A percentile compares a stretch with the other conserved stretches of the same genome.
Evolutionary conservation across 2,888 invertebrate genomes (phyloP).

Genomic region (Aplocera efformata): DNA sequence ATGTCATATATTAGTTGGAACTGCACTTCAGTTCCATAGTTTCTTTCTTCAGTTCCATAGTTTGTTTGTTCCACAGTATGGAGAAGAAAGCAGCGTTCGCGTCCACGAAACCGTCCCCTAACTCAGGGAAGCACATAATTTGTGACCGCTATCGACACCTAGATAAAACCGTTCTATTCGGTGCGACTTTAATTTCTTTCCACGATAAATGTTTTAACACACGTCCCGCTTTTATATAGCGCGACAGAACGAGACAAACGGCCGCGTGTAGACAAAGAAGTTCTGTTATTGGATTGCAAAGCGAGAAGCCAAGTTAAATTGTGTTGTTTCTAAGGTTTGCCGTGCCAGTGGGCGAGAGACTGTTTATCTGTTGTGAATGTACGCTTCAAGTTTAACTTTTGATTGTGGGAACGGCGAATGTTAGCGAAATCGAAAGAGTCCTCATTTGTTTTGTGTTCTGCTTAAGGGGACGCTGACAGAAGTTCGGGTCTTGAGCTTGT

Average conservation of each 20-base stretch:
- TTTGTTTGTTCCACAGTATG: no score
- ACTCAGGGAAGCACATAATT: constrained; percentile 73
- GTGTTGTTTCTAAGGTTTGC: constrained; percentile 37
- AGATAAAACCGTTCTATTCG: constrained; percentile 77
- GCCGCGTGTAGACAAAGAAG: constrained; percentile 55
- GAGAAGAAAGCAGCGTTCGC: constrained; percentile 18
- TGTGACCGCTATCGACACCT: constrained; percentile 77
- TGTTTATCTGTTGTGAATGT: constrained; percentile 24
- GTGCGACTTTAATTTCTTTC: constrained; percentile 76
- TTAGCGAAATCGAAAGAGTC: background rate
- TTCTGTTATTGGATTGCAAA: constrained; percentile 54
- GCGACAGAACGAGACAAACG: constrained; percentile 40
- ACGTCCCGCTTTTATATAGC: constrained; percentile 43
- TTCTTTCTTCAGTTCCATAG: no score
- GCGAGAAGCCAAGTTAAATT: constrained; percentile 38
- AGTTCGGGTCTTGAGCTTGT: no score
- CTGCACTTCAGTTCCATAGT: no score
- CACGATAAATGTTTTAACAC: constrained; percentile 65
- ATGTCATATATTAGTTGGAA: no score
- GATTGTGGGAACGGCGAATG: constrained; percentile 7
- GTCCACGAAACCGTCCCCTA: constrained; percentile 33
- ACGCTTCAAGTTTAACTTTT: constrained; percentile 17
- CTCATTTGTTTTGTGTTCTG: no score
- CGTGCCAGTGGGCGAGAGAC: constrained; percentile 15
- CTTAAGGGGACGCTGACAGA: no score